Evolutionary conservation across 2,888 invertebrate genomes (phyloP).

Genomic region (Andrena trimmerana): DNA sequence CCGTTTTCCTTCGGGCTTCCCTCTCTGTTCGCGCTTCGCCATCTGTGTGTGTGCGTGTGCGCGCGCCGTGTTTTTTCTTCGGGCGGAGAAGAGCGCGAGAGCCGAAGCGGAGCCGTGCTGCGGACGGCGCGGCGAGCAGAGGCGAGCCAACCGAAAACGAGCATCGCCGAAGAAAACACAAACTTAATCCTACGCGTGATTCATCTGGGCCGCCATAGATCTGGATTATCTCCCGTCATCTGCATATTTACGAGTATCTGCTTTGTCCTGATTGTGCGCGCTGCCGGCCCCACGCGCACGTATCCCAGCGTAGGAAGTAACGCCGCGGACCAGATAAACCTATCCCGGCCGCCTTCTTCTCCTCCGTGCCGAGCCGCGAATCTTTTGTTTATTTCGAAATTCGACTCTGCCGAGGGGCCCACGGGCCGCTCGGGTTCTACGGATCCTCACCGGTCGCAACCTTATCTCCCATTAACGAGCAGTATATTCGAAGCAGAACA

Average conservation of each 20-base stretch:
- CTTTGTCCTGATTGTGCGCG: slow-evolving; percentile 75
- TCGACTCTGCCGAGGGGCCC: slow-evolving; percentile 5
- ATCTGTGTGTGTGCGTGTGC: not conserved
- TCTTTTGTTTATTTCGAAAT: slow-evolving; percentile 44
- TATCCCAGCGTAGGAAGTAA: slow-evolving; percentile 66
- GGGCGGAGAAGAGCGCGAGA: not conserved
- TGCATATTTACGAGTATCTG: slow-evolving; percentile 81
- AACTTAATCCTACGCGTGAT: slow-evolving; percentile 81
- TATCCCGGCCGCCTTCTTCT: not conserved
- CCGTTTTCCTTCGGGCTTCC: slow-evolving; percentile 37
- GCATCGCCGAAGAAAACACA: slow-evolving; percentile 73
- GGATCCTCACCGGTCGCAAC: too few relatives aligned
- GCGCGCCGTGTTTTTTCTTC: slow-evolving; percentile 21
- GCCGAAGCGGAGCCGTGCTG: slow-evolving; percentile 19
- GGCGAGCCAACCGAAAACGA: slow-evolving; percentile 67
- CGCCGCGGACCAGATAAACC: slow-evolving; percentile 55
- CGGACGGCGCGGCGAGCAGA: slow-evolving; percentile 11
- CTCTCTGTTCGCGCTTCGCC: not conserved
- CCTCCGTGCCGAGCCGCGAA: not conserved
- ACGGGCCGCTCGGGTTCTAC: not conserved
- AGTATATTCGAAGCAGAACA: too few relatives aligned
- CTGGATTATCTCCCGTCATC: slow-evolving; percentile 84
- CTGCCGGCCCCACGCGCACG: slow-evolving; percentile 59
- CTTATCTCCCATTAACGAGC: too few relatives aligned
- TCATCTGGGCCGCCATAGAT: slow-evolving; percentile 79